Base-by-base conservation (phyloP, 2,797 vertebrate genomes). In the Myotis pilosus region DNA sequence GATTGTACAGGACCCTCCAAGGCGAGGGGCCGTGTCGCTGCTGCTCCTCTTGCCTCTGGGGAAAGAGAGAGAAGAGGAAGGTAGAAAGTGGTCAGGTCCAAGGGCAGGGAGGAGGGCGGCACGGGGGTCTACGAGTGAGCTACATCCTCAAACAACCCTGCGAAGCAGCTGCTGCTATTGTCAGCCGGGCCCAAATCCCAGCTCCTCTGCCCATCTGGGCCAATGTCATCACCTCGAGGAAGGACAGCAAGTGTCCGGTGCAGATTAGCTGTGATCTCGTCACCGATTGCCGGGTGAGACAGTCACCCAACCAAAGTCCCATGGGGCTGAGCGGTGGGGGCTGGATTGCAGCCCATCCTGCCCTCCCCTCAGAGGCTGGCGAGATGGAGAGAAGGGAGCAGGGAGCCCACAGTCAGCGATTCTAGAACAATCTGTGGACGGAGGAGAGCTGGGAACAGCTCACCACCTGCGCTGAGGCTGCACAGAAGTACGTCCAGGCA, bases 1-100 rank as follows among this genome's bases (percentile, higher is more conserved):
- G 92, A 91, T 97, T 98, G 95, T 91, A 97, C 87, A 98, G 41
- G 81, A 96, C 97, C 84, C 97, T 97, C 98, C 98, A 98, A 30
- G 97, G 97, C 0, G 97, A 97, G 41, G 97, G 94, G 17, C 92
- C 92, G 4, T 97, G 96, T 16, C 33, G 96, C 1, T 92, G 97
- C n/a, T 92, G 95, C 23, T 71, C 97, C 38, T 97, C 97, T 95
- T 94, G 97, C 91, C 92, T 95, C 97, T 95, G 25, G 22, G 17
- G 68, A 41, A 36, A 86, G 16, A 71, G 57, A 47, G 53, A 44
- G 22, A 30, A 30, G 19, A 13, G 66, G 6, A 17, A 3, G 87
- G 96, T 41, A 95, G 91, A 11, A 8, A 17, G 66, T 6, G 16
- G 8, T 51, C 20, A 17, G 72, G 36, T 20, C 0, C 1, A 30